Evolutionary conservation across 53 echinoderm and acorn worm species (phyloP).

Genomic region (Stichopus horrens): DNA sequence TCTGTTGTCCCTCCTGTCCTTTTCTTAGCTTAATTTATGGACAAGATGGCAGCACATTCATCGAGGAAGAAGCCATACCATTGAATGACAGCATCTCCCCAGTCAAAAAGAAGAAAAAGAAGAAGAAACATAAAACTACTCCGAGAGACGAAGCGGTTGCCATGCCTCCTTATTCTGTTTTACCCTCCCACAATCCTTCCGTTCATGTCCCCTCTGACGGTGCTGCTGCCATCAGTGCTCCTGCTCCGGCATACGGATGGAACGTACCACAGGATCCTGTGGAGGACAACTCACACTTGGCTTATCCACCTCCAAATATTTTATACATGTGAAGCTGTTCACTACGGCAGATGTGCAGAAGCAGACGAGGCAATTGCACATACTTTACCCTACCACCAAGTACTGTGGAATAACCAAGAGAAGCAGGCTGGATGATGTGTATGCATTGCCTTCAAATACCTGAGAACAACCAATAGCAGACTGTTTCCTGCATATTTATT

Average conservation of each 20-base stretch:
- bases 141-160: constrained; percentile 35
- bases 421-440: no score
- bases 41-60: constrained; percentile 58
- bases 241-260: constrained; percentile 22
- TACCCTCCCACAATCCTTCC: background rate
- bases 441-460: no score
- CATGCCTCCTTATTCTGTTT: background rate
- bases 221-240: background rate
- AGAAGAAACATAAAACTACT: constrained; percentile 31
- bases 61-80: constrained; percentile 10
- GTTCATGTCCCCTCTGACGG: background rate
- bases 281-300: background rate
- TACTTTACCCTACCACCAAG: no score
- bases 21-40: constrained; percentile 55
- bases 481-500: no score
- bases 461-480: no score
- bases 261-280: background rate
- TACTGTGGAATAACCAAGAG: no score
- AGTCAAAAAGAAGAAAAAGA: constrained; percentile 67
- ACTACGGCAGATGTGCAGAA: no score
- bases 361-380: no score
- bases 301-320: constrained; percentile 20
- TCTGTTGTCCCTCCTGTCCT: background rate
- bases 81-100: background rate
- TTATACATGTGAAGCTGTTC: constrained; percentile 10